Conservation (phyloP, 2,888 invertebrate species). For the Oxystoma pomonae region DNA sequence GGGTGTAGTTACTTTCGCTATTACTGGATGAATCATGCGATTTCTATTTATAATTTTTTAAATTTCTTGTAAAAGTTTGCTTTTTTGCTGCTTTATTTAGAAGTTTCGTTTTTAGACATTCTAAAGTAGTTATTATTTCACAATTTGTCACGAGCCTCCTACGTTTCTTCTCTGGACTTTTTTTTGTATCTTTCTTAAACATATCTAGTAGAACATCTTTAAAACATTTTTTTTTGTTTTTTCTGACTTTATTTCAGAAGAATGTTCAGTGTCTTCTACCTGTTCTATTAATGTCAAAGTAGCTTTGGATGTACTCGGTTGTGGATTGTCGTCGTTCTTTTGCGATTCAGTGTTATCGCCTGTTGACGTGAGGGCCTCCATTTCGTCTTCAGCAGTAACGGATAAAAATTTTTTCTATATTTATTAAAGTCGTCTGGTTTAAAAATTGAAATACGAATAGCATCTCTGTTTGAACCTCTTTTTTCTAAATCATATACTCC, state of each 20-base stretch:
- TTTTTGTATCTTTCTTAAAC: no score
- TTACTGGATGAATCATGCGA: no score
- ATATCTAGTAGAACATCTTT: no score
- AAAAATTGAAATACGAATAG: background rate
- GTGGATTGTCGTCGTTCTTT: constrained; percentile 1
- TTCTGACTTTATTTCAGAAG: background rate
- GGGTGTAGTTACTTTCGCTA: no score
- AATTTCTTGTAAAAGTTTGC: no score
- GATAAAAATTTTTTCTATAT: background rate
- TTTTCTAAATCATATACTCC: constrained; percentile 7
- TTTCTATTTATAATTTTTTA: no score
- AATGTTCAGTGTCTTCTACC: background rate
- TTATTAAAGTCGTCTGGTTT: background rate
- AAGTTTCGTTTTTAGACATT: no score
- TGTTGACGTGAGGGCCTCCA: background rate
- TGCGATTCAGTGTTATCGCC: background rate
- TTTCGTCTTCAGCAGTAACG: constrained; percentile 1
- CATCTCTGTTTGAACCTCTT: background rate
- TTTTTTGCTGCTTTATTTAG: no score
- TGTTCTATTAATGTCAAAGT: background rate
- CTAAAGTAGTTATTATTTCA: no score
- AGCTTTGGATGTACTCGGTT: constrained; percentile 1
- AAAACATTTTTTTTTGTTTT: background rate
- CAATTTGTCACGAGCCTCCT: no score
- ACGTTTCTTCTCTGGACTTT: no score